phyloP scores from a whole-genome alignment of 2,113 vertebrate species.

The Cygnus buccinator region DNA sequence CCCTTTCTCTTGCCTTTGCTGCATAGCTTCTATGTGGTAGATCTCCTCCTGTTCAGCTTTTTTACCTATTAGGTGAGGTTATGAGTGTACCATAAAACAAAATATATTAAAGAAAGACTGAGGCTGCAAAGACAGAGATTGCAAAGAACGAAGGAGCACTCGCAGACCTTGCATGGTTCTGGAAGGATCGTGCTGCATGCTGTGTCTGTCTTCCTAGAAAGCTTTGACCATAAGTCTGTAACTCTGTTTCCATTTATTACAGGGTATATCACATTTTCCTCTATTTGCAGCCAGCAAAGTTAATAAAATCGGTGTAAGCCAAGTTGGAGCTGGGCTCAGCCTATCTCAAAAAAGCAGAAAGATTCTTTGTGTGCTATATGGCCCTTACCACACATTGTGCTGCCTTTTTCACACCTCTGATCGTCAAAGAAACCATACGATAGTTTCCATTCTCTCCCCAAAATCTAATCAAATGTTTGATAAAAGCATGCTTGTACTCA shows the following conservation, averaged over 20 bases:
- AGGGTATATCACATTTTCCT: background rate
- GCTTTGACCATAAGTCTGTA: background rate
- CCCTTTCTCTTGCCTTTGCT: background rate
- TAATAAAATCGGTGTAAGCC: background rate
- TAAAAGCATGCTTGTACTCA: background rate
- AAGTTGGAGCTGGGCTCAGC: background rate
- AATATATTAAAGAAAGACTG: background rate
- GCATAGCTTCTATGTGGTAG: background rate
- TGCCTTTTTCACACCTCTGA: background rate
- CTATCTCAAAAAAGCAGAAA: background rate
- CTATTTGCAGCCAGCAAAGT: background rate
- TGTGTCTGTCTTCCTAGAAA: background rate
- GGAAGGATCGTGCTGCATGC: rapidly evolving
- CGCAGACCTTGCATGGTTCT: background rate
- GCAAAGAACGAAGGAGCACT: background rate
- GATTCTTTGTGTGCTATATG: background rate
- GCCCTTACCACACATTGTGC: rapidly evolving
- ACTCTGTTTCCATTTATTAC: background rate
- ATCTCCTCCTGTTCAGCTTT: background rate
- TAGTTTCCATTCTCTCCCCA: background rate
- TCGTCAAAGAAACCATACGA: background rate
- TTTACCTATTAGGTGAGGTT: background rate
- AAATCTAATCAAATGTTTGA: background rate
- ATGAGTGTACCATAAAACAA: background rate
- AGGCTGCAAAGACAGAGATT: background rate